Percentiles rank a stretch among this genome's conserved stretches.
Evolutionary conservation across 2,113 vertebrate genomes (phyloP).

Genomic region (Tragelaphus buxtoni): DNA sequence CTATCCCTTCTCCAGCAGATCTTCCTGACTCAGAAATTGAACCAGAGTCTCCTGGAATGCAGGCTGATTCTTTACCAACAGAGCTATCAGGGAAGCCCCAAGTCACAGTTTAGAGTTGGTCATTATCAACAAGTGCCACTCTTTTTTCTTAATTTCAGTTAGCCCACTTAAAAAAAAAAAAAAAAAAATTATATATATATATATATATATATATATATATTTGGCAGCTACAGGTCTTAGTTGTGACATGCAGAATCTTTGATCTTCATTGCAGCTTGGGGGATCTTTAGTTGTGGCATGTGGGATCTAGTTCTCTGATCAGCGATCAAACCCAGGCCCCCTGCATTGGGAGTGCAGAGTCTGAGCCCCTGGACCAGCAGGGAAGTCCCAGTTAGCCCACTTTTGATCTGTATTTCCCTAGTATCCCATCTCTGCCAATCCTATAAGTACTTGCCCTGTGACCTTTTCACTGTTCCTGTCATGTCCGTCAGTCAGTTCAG

Average conservation of each 20-base stretch:
- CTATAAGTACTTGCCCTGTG: background rate
- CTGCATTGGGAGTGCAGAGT: background rate
- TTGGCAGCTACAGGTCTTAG: too few relatives aligned
- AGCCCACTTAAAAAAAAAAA: background rate
- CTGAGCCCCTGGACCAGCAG: background rate
- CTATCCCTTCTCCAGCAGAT: background rate
- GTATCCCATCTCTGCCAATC: background rate
- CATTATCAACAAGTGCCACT: background rate
- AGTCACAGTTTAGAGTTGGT: background rate
- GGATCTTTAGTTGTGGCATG: background rate
- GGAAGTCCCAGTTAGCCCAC: background rate
- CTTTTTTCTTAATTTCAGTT: background rate
- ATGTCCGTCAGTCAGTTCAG: background rate
- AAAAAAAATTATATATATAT: too few relatives aligned
- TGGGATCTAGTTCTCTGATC: background rate
- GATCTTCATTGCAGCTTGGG: background rate
- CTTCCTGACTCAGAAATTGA: background rate
- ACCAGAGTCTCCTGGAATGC: background rate
- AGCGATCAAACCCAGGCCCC: background rate
- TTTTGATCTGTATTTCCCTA: background rate
- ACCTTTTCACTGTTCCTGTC: background rate
- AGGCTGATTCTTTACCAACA: background rate
- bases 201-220: background rate
- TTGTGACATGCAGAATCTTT: background rate
- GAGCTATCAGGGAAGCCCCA: background rate